These are phyloP conservation scores for Lepidurus packardi DNA, from an alignment of 1,140 invertebrate genomes.

Conservation along the genomic window DNA sequence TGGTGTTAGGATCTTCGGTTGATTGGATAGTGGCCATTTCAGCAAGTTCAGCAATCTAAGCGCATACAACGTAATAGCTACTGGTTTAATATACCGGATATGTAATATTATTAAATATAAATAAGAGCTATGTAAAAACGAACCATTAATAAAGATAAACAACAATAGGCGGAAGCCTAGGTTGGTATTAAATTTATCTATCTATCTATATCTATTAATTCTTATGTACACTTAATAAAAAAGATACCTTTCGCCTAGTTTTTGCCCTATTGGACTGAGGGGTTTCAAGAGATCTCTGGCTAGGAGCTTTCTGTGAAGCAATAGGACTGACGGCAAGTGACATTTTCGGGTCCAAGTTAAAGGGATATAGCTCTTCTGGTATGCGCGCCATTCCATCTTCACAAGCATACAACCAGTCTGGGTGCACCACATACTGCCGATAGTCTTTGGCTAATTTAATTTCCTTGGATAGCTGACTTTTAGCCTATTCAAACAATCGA, in stretches of 20 bases:
- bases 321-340: constrained; percentile 20
- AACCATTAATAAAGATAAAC: no score
- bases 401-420: constrained; percentile 46
- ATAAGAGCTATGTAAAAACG: no score
- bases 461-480: constrained; percentile 46
- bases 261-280: not conserved
- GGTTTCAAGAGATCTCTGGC: not conserved
- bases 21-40: not conserved
- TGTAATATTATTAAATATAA: not conserved
- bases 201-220: no score
- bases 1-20: not conserved
- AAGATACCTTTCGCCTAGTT: not conserved
- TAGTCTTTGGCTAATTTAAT: constrained; percentile 44
- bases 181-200: no score
- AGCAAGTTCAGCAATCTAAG: not conserved
- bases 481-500: constrained; percentile 36
- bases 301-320: not conserved
- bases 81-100: no score
- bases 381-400: constrained; percentile 43
- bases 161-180: no score
- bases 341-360: constrained; percentile 45
- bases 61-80: no score
- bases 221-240: not conserved
- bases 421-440: constrained; percentile 45
- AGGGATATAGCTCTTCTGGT: constrained; percentile 46